phyloP scores from a whole-genome alignment of 2,888 invertebrate genomes.

The Stomorhina lunata region DNA sequence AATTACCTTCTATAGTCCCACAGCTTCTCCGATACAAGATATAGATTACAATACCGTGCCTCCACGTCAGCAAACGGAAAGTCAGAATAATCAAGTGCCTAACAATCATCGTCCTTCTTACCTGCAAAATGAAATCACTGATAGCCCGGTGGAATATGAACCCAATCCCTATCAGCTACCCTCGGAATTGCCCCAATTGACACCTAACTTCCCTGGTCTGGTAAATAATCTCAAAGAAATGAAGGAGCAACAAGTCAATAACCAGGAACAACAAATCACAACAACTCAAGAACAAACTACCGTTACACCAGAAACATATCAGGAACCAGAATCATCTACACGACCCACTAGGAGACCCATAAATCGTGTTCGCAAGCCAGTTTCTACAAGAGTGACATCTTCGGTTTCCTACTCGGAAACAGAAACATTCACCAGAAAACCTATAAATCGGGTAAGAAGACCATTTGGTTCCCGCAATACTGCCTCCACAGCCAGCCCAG shows the following conservation, averaged over 20 bases:
- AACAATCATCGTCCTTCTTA: slow-evolving; percentile 75
- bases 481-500: slow-evolving; percentile 54
- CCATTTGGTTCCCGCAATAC: slow-evolving; percentile 76
- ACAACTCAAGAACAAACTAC: slow-evolving; percentile 75
- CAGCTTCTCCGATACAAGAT: slow-evolving; percentile 69
- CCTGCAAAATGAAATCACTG: slow-evolving; percentile 77
- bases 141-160: slow-evolving; percentile 78
- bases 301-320: slow-evolving; percentile 72
- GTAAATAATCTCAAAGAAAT: slow-evolving; percentile 83
- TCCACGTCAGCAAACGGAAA: slow-evolving; percentile 64
- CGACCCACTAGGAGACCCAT: slow-evolving; percentile 81
- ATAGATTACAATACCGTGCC: slow-evolving; percentile 71
- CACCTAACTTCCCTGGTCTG: slow-evolving; percentile 82
- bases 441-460: slow-evolving; percentile 78
- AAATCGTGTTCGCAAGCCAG: slow-evolving; percentile 81
- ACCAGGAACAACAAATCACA: slow-evolving; percentile 35
- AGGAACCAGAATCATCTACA: slow-evolving; percentile 78
- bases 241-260: slow-evolving; percentile 69
- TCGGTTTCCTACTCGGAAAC: slow-evolving; percentile 76
- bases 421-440: slow-evolving; percentile 74
- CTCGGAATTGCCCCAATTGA: slow-evolving; percentile 82
- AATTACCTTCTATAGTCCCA: slow-evolving; percentile 75
- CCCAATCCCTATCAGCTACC: slow-evolving; percentile 82
- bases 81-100: slow-evolving; percentile 65
- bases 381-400: slow-evolving; percentile 76